Percentiles rank a stretch among this genome's conserved stretches.
Conservation (phyloP, 2,888 invertebrate genomes). For the Phymatocera aterrima region DNA sequence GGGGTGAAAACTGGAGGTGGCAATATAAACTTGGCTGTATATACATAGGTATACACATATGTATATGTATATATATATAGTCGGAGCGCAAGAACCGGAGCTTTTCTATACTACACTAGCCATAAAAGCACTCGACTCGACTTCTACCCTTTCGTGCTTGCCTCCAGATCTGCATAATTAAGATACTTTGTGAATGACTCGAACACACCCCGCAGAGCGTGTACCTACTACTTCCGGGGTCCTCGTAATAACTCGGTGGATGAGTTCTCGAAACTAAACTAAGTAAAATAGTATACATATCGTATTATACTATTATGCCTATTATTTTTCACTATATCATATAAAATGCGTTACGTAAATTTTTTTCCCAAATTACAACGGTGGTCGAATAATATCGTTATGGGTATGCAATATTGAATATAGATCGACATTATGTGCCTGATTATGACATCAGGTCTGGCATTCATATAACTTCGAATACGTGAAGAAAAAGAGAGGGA, state of each 20-base stretch:
- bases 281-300: slow-evolving; percentile 9
- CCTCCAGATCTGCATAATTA: slow-evolving; percentile 37
- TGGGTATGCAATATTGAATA: too few relatives aligned
- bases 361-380: too few relatives aligned
- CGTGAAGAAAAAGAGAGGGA: neutral
- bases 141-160: neutral
- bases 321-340: too few relatives aligned
- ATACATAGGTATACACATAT: too few relatives aligned
- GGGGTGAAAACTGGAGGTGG: slow-evolving; percentile 6
- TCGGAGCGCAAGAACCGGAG: neutral
- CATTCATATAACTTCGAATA: neutral
- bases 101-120: neutral
- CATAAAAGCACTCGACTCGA: slow-evolving; percentile 28
- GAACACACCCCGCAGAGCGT: neutral
- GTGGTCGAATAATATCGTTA: too few relatives aligned
- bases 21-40: slow-evolving; percentile 17
- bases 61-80: too few relatives aligned
- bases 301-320: too few relatives aligned
- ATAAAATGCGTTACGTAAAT: too few relatives aligned
- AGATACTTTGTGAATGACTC: slow-evolving; percentile 36
- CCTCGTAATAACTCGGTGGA: neutral
- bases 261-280: slow-evolving; percentile 6
- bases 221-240: slow-evolving; percentile 20
- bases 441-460: too few relatives aligned
- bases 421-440: too few relatives aligned